Percentiles rank a stretch among this genome's conserved stretches.
phyloP scores from a whole-genome alignment of 2,113 vertebrate species.

The Manacus vitellinus region DNA sequence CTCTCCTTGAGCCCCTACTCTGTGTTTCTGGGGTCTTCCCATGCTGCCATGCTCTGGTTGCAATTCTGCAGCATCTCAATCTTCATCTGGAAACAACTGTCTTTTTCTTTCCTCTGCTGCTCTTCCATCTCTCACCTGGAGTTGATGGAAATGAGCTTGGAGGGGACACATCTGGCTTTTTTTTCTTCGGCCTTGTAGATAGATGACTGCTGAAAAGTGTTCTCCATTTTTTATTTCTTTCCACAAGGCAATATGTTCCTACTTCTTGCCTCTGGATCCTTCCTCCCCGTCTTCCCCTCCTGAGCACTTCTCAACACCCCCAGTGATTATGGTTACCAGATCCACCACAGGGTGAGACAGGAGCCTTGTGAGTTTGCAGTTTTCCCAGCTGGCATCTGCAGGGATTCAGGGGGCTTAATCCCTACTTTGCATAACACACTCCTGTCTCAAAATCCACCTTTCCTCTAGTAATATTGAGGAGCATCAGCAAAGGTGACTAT shows the following conservation, averaged over 20 bases:
- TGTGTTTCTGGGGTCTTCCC: rapidly evolving
- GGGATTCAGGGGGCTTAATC: background rate
- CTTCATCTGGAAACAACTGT: background rate
- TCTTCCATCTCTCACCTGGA: background rate
- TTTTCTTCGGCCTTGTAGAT: background rate
- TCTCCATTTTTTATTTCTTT: background rate
- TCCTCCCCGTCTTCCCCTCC: rapidly evolving
- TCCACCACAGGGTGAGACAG: background rate
- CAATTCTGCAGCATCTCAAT: background rate
- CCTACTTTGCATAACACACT: background rate
- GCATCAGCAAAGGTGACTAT: background rate
- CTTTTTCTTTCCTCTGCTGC: background rate
- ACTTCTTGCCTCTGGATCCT: background rate
- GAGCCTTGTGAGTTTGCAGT: background rate
- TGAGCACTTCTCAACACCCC: background rate
- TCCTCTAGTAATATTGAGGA: background rate
- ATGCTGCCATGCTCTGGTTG: background rate
- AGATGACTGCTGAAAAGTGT: background rate
- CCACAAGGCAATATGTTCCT: background rate
- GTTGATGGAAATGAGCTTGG: background rate
- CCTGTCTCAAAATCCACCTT: background rate
- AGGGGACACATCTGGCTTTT: background rate
- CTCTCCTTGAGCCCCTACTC: background rate
- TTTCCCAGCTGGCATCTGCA: background rate
- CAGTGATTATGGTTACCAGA: background rate